Evolutionary conservation across 2,113 vertebrate species (phyloP), one percentile per base, ranked within the genome.

Genomic region (Tautogolabrus adspersus): DNA sequence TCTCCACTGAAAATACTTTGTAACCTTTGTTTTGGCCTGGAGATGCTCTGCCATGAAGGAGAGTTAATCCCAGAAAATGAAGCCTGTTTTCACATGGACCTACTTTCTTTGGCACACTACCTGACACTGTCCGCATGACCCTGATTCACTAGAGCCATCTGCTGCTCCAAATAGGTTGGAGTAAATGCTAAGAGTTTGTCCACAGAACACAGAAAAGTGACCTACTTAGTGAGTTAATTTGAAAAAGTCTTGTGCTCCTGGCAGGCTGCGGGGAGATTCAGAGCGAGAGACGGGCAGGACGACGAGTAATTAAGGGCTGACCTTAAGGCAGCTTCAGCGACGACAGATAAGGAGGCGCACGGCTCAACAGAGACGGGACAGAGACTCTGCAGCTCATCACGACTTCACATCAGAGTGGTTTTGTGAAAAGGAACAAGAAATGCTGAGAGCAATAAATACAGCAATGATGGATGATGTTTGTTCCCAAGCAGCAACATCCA

Each of bases 291-390:
- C 58, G 66, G 85, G 87, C 76, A 22, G 56, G 77, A 79, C 72
- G 78, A 76, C 51, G 66, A 79, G 72, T 89, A 81, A 91, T 89
- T 89, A 89, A 78, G 74, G 60, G 58, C 73, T 60, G 84, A 87
- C 80, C 83, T 87, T 75, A 75, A 74, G 61, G 58, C 70, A 75
- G 72, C 79, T 73, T 22, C 54, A 1, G 66, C 60, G 66, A 66
- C 62, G 62, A 83, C 26, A 57, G 76, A 84, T 64, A 78, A 30
- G 47, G 55, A 81, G 68, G n/a, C 69, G 60, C 26, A 69, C 34
- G 49, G 71, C 58, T 15, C 51, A 44, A n/a, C 49, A 23, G 42
- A 60, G 18, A 13, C 34, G 38, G 38, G 68, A 81, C 37, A 22
- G 21, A 46, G 38, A 70, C 26, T 2, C 37, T 9, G 34, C 56